Evolutionary conservation across 1,140 invertebrate species (phyloP).

Genomic region (Pseudachorutes palmiensis): DNA sequence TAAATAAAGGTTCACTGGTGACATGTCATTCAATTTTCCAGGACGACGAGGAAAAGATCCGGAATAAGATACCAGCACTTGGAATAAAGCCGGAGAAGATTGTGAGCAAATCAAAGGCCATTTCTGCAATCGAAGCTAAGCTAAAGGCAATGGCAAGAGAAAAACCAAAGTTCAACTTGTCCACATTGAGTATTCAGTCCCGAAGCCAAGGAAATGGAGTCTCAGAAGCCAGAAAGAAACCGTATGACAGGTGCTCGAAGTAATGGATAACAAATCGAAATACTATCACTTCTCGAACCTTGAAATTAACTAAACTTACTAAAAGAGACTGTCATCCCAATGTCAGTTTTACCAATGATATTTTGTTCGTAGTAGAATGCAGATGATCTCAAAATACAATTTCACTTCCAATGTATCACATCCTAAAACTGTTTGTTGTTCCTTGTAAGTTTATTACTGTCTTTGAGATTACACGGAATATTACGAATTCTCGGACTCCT

Average conservation of each 20-base stretch:
- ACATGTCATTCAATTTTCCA: conserved; percentile 24
- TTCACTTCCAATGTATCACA: not conserved
- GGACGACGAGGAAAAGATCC: conserved; percentile 37
- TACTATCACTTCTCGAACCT: too few species aligned
- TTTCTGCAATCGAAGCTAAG: conserved; percentile 43
- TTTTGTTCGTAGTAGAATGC: too few species aligned
- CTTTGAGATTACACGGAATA: not conserved
- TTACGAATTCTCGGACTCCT: conserved; percentile 62
- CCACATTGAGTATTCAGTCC: not conserved
- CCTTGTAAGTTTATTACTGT: not conserved
- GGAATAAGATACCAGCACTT: conserved; percentile 35
- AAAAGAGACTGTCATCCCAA: too few species aligned
- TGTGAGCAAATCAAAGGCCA: conserved; percentile 39
- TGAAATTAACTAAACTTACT: too few species aligned
- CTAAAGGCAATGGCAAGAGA: conserved; percentile 40
- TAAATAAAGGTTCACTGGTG: not conserved
- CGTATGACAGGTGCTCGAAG: not conserved
- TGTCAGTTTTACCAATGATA: too few species aligned
- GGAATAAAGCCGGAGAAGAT: conserved; percentile 20
- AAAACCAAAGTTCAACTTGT: conserved; percentile 2
- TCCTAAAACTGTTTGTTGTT: not conserved
- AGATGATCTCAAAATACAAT: too few species aligned
- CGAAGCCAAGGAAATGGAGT: too few species aligned
- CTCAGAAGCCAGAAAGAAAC: not conserved
- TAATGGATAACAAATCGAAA: too few species aligned